Evolutionary conservation across 2,797 vertebrate species (phyloP).

Genomic region (Acanthopagrus latus): DNA sequence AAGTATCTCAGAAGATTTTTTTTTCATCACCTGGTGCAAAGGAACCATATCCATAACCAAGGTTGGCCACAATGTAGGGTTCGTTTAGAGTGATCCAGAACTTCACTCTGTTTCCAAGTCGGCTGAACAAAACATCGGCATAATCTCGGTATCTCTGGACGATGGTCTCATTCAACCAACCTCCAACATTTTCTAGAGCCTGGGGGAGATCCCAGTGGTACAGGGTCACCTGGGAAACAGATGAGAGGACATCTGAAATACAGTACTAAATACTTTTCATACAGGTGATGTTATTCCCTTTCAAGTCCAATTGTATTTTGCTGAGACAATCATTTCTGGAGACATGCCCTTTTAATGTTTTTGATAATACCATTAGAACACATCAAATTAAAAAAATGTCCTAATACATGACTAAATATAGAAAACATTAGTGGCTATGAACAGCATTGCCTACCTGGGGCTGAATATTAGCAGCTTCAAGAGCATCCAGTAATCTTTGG

Average conservation of each 20-base stretch:
- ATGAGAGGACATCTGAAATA: not conserved
- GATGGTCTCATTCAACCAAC: conserved; percentile 90
- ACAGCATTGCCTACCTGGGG: conserved; percentile 86
- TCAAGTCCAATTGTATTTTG: not conserved
- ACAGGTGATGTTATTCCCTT: not conserved
- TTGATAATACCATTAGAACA: not conserved
- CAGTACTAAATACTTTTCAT: not conserved
- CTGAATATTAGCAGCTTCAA: conserved; percentile 87
- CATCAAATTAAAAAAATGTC: not conserved
- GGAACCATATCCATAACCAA: conserved; percentile 87
- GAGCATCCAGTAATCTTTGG: conserved; percentile 83
- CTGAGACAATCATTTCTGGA: not conserved
- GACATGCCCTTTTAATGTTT: not conserved
- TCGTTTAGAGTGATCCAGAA: conserved; percentile 95
- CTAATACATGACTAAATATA: not conserved
- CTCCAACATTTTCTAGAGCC: conserved; percentile 86
- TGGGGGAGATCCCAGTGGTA: conserved; percentile 94
- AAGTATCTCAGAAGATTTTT: not conserved
- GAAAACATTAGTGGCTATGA: not conserved
- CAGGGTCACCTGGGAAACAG: conserved; percentile 85
- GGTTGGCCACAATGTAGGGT: conserved; percentile 85
- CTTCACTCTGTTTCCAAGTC: conserved; percentile 89
- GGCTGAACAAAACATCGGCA: conserved; percentile 88
- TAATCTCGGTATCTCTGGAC: conserved; percentile 89
- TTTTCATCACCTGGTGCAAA: conserved; percentile 87